Conservation (phyloP, 2,888 invertebrate species). For the Lochmaea crataegi region DNA sequence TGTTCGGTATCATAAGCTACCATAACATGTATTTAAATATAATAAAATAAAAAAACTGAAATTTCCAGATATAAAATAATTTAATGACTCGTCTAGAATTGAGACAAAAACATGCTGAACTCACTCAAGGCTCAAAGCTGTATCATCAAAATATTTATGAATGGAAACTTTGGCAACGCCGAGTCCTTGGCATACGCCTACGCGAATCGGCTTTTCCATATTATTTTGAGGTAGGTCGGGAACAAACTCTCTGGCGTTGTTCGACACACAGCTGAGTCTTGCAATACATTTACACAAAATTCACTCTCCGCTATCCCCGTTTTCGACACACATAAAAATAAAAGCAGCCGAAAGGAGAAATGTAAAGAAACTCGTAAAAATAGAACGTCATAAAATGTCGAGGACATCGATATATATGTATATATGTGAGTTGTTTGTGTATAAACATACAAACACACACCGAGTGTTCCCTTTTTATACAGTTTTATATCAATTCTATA, state of each 20-base stretch:
- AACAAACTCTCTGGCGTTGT: conserved; percentile 23
- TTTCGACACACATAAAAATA: conserved; percentile 13
- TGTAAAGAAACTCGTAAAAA: conserved; percentile 36
- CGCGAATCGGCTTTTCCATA: conserved; percentile 32
- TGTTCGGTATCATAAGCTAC: too few species aligned
- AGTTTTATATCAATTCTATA: too few species aligned
- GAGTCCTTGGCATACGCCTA: conserved; percentile 29
- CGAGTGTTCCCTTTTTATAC: background rate
- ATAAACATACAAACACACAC: background rate
- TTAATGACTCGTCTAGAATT: background rate
- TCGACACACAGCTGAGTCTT: conserved; percentile 41
- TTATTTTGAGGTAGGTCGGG: conserved; percentile 52
- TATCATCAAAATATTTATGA: background rate
- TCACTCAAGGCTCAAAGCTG: background rate
- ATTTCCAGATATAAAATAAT: too few species aligned
- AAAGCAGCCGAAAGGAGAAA: conserved; percentile 5
- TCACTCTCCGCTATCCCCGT: conserved; percentile 1
- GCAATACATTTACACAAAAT: conserved; percentile 30
- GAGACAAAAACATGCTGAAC: background rate
- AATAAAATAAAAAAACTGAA: too few species aligned
- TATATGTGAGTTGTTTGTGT: background rate
- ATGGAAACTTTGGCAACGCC: conserved; percentile 22
- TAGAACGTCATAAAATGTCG: conserved; percentile 41
- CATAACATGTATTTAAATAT: too few species aligned
- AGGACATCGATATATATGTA: conserved; percentile 17